Evolutionary conservation across 1,140 invertebrate species (phyloP), one percentile per base, ranked within the genome.

Genomic region (Paralvinella palmiformis): DNA sequence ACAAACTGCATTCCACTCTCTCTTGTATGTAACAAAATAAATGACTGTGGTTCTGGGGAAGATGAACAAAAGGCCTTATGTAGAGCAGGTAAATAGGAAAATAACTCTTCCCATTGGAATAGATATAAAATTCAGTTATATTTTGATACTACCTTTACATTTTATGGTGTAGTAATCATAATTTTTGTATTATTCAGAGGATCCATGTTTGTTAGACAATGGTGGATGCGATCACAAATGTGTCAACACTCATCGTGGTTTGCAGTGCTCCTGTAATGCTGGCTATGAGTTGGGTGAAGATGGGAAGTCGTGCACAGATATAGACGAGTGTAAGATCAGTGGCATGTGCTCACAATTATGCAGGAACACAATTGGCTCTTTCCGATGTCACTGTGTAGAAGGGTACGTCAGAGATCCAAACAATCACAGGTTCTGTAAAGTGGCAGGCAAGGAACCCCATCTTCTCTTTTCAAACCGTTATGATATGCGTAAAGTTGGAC

Each of bases 341-440:
- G 94, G 93, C 0, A 85, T 86, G 1, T 99, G 96, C 76, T 97
- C 95, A 0, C 94, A 98, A 77, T 84, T 87, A 53, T 98, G 95
- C 77, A 84, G 87, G 53, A 98, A 98, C 78, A 88, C 89, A 69
- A 90, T 91, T 64, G 95, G 94, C 0, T 85, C 86, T 3, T 97
- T 89, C 82, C 95, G 96, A 78, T 99, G 96, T 77, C 88, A 89
- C 71, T 99, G 96, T 76, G 83, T 75, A 37, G 72, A 84, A 0
- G 94, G 93, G 6, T 99, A 98, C 77, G 85, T 89, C 58, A 81
- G 89, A 58, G 92, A 94, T 77, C 90, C 90, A 0, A 88, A 93
- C 74, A 84, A 87, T 1, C 84, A 86, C 24, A 67, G 65, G 32
- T 96, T 92, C 78, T 94, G 93, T 82, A 91, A 91, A 24, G 63